Percentiles rank a stretch among this genome's conserved stretches.
These are phyloP conservation scores for Parotocinclus haroldoi DNA, from an alignment of 2,797 vertebrate genomes.

Conservation along the genomic window DNA sequence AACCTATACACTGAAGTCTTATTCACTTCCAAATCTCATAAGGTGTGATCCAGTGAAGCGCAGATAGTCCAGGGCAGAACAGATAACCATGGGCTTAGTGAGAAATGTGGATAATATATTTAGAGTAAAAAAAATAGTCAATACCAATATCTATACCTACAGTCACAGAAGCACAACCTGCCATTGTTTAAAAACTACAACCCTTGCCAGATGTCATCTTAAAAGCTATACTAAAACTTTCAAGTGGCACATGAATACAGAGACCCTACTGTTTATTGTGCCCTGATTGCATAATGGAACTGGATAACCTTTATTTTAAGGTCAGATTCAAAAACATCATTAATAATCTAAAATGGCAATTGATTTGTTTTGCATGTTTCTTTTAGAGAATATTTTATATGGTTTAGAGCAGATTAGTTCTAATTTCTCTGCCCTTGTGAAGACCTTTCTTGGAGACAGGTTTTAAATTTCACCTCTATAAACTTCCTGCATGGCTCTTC, in stretches of 20 bases:
- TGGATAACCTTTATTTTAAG: conserved; percentile 1
- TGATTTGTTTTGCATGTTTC: conserved; percentile 28
- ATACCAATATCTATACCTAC: too few species aligned
- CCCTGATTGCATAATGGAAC: too few species aligned
- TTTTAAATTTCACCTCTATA: conserved; percentile 74
- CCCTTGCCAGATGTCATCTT: conserved; percentile 20
- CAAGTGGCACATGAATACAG: conserved; percentile 10
- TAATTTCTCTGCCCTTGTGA: conserved; percentile 66
- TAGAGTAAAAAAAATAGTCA: too few species aligned
- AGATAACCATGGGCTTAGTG: too few species aligned
- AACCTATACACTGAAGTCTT: too few species aligned
- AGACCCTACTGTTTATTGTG: neutral
- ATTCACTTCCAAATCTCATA: too few species aligned
- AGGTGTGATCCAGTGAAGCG: too few species aligned
- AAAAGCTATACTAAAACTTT: conserved; percentile 3
- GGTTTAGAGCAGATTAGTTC: conserved; percentile 21
- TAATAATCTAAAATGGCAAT: conserved; percentile 11
- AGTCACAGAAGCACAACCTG: too few species aligned
- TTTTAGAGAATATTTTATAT: conserved; percentile 50
- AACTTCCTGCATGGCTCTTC: conserved; percentile 71
- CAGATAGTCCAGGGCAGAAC: too few species aligned
- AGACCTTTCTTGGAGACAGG: conserved; percentile 54
- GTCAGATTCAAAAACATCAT: neutral
- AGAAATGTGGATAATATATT: too few species aligned
- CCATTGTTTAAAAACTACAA: conserved; percentile 3